Percentiles rank a stretch among this genome's conserved stretches.
Conservation (phyloP, 2,113 vertebrate species). For the Candoia aspera region DNA sequence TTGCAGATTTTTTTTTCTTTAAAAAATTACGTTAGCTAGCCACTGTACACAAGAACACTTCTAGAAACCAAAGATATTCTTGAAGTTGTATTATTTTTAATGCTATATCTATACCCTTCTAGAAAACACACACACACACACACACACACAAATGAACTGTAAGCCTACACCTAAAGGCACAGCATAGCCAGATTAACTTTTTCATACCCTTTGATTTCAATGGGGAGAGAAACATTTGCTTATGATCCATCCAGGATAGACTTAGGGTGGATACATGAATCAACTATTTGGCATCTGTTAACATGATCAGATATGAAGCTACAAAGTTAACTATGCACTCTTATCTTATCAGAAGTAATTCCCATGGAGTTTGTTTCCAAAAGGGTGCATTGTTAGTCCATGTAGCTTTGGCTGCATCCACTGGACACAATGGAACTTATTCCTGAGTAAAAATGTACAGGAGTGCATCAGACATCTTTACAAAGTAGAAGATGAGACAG, state of each 20-base stretch:
- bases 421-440: neutral
- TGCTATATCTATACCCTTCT: neutral
- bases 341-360: neutral
- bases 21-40: neutral
- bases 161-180: neutral
- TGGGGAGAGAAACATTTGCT: neutral
- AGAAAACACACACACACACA: neutral
- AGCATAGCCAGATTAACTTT: neutral
- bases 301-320: too few species aligned
- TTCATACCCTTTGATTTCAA: neutral
- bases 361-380: neutral
- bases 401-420: neutral
- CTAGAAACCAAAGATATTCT: neutral
- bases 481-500: neutral
- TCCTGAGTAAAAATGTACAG: neutral
- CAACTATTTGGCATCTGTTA: too few species aligned
- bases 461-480: neutral
- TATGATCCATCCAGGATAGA: neutral
- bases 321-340: neutral
- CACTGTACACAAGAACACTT: neutral
- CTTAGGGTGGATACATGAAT: neutral
- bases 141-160: neutral
- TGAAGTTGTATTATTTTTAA: neutral
- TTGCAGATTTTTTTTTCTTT: neutral
- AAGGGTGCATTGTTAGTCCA: too few species aligned